Percentiles rank a stretch among this genome's conserved stretches.
phyloP scores from a whole-genome alignment of 1,140 invertebrate genomes.

The Drosophila bipectinata region DNA sequence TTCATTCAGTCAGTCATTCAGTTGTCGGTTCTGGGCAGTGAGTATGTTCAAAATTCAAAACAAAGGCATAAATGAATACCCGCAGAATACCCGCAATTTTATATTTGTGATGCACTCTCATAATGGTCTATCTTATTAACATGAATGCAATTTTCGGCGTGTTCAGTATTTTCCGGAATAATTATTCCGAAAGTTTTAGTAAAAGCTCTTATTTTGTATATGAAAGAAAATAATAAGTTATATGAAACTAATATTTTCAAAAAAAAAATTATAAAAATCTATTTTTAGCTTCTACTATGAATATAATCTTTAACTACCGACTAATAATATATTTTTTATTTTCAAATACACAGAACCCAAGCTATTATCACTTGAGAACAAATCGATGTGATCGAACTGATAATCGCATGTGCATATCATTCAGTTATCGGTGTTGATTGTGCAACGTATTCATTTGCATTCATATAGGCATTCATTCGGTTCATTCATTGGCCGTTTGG shows the following conservation, averaged over 20 bases:
- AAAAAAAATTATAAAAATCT: no score
- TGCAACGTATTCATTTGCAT: constrained; percentile 17
- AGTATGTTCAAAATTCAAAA: constrained; percentile 2
- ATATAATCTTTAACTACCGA: no score
- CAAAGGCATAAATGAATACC: constrained; percentile 24
- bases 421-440: neutral
- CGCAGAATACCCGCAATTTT: neutral
- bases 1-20: constrained; percentile 27
- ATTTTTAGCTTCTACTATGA: no score
- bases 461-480: constrained; percentile 8
- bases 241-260: no score
- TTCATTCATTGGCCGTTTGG: constrained; percentile 3
- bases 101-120: no score
- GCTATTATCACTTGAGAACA: neutral
- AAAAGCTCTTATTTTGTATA: no score
- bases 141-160: neutral
- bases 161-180: no score
- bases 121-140: no score
- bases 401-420: constrained; percentile 2
- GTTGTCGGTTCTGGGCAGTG: neutral
- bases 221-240: no score
- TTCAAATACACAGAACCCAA: no score
- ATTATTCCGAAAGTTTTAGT: no score
- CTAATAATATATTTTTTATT: no score
- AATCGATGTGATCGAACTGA: neutral